Evolutionary conservation across 2,888 invertebrate genomes (phyloP), one percentile per base, ranked within the genome.

Genomic region (Allygus modestus): DNA sequence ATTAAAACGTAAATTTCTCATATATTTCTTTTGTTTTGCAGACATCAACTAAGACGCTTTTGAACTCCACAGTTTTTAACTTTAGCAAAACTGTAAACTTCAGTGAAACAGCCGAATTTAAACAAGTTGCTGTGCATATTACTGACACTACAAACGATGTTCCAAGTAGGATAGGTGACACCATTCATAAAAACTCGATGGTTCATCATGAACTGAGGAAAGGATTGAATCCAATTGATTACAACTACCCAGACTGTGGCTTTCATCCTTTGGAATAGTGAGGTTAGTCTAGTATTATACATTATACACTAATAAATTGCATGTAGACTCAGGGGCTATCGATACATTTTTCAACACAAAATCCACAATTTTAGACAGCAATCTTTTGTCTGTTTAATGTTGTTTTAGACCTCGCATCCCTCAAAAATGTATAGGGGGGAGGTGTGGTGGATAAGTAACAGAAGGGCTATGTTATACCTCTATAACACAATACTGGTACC

Each of bases 171-270:
- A 31, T 31, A 20, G 5, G 28, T 15, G 65, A 65, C 7, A 23
- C 20, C 23, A 28, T 65, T 28, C 65, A 28, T 65, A 0, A 1
- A 1, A 65, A 28, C 0, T 26, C 31, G 11, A 65, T 65, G 31
- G 5, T 17, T 65, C 7, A 2, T 4, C 17, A 65, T 26, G 65
- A 28, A 65, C 31, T 15, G 26, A 28, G 31, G 28, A 31, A 20
- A 23, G 20, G 20, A 20, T 2, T 11, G 2, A 23, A 20, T 9
- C 5, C 65, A 65, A 31, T 15, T 4, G 28, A 65, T 31, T 65
- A 65, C 65, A 58, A 58, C 58, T 58, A 58, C 23, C 58, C 28
- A 26, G 26, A 65, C 31, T 65, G 65, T 31, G 65, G 65, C 4
- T 65, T 65, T 65, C 65, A 65, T 28, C 2, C 20, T 23, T 23